Evolutionary conservation across 2,888 invertebrate genomes (phyloP), one percentile per base, ranked within the genome.

Genomic region (Seladonia tumulorum): DNA sequence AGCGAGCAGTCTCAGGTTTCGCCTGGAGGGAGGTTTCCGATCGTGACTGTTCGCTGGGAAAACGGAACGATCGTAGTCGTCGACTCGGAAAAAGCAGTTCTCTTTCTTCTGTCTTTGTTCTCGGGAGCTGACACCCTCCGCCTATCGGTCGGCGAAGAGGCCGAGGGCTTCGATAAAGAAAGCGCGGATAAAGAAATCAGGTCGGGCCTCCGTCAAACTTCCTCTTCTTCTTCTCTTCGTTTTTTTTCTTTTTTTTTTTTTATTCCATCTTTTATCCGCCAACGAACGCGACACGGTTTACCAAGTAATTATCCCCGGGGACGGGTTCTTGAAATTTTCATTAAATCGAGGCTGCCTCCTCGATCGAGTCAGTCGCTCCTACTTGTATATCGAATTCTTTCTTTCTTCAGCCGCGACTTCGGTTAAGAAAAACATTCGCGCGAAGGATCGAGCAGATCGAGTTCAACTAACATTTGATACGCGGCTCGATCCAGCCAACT

Each of bases 171-270:
- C 73, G 45, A 45, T 57, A 73, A 74, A 76, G 80, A 60, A 81
- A 76, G n/a, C 57, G 79, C 57, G 49, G 22, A 16, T 66, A 66
- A 66, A 87, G 86, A 78, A 86, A 87, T 83, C 81, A 78, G 87
- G 86, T 79, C 86, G 87, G 72, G 47, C n/a, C 79, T 72, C 74
- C 29, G 29, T 66, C 49, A 49, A 42, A 60, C 49, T 29, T 49
- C 12, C 22, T 74, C 76, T 39, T 60, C 14, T n/a, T 68, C 35
- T 2, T 35, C 35, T 35, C 2, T 2, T 35, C 35, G n/a, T 35
- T 35, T 35, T 35, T 35, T 2, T 35, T 35, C 35, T 35, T 35
- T 35, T n/a, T n/a, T 35, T 73, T 74, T 70, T 25, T 22, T 66
- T 8, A 39, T 14, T 25, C 39, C 25, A 63, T 63, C 60, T 63